These are phyloP conservation scores for Chrysomela aeneicollis DNA, from an alignment of 2,888 invertebrate species.

Conservation along the genomic window DNA sequence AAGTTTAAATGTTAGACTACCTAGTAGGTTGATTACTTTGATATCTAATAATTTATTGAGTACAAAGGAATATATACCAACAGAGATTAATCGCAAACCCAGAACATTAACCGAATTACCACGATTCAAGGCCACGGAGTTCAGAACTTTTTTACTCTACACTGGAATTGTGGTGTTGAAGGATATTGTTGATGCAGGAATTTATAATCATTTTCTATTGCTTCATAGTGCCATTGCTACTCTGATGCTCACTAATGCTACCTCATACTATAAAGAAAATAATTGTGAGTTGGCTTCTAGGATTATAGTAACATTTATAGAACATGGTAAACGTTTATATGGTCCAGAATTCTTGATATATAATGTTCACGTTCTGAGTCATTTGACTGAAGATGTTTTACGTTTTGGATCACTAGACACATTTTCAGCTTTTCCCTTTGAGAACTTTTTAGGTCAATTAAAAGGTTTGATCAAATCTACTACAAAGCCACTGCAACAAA, in stretches of 20 bases:
- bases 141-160: conserved; percentile 34
- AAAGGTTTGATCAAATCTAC: conserved; percentile 29
- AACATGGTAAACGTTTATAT: conserved; percentile 31
- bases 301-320: conserved; percentile 30
- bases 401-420: conserved; percentile 31
- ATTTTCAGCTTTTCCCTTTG: conserved; percentile 38
- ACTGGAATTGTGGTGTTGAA: conserved; percentile 28
- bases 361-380: conserved; percentile 38
- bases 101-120: conserved; percentile 30
- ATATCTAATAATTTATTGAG: conserved; percentile 8
- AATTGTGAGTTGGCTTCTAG: conserved; percentile 13
- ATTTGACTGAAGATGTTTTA: conserved; percentile 36
- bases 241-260: conserved; percentile 13
- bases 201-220: conserved; percentile 40
- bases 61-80: conserved; percentile 14
- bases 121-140: conserved; percentile 39
- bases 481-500: conserved; percentile 31
- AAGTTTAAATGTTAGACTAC: conserved; percentile 1
- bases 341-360: conserved; percentile 34
- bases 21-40: not conserved
- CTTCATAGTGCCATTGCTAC: conserved; percentile 33
- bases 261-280: conserved; percentile 9
- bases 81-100: conserved; percentile 31
- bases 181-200: conserved; percentile 21
- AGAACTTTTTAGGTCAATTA: conserved; percentile 35